Conservation (phyloP, 2,113 vertebrate species). For the Carlito syrichta region DNA sequence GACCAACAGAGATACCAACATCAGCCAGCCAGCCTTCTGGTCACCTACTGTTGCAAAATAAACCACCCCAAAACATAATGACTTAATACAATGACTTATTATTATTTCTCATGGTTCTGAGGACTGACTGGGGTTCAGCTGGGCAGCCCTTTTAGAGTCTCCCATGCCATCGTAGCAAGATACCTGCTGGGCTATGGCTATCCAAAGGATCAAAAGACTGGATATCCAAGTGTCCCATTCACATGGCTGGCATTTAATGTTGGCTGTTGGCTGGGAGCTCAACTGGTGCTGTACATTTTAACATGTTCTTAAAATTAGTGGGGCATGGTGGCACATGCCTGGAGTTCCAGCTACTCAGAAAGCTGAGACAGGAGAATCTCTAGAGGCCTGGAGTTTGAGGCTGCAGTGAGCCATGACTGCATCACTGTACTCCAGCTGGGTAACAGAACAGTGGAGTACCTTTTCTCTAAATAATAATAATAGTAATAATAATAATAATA, state of each 20-base stretch:
- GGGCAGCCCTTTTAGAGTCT: neutral
- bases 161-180: neutral
- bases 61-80: neutral
- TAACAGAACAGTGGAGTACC: too few relatives aligned
- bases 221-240: neutral
- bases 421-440: too few relatives aligned
- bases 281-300: neutral
- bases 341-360: too few relatives aligned
- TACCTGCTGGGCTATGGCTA: neutral
- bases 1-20: neutral
- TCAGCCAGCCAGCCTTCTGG: neutral
- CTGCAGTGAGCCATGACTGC: too few relatives aligned
- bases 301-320: too few relatives aligned
- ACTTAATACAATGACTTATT: neutral
- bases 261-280: neutral
- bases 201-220: neutral
- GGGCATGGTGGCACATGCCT: too few relatives aligned
- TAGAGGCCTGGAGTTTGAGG: too few relatives aligned
- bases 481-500: too few relatives aligned
- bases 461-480: too few relatives aligned
- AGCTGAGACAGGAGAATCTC: too few relatives aligned
- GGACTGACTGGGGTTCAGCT: neutral
- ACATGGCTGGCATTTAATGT: neutral
- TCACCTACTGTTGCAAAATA: neutral
- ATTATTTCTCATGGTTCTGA: neutral